Evolutionary conservation across 1,140 invertebrate species (phyloP).

Genomic region (Drepana arcuata): DNA sequence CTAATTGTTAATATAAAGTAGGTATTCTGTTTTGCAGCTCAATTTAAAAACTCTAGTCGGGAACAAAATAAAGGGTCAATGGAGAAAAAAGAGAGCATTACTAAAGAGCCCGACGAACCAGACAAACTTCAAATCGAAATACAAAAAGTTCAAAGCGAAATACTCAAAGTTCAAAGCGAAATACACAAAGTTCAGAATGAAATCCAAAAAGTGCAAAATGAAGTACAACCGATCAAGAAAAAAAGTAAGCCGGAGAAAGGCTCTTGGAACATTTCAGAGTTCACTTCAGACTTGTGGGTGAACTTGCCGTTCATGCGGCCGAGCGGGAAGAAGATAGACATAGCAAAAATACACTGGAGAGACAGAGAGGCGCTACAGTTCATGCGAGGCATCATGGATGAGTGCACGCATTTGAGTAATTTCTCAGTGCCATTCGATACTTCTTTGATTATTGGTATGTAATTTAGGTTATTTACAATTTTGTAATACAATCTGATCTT

Average conservation of each 20-base stretch:
- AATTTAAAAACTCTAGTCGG: no score
- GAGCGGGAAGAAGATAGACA: slow-evolving; percentile 63
- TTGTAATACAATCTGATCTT: no score
- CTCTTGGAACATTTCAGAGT: slow-evolving; percentile 51
- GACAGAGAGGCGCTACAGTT: slow-evolving; percentile 89
- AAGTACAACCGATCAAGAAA: background rate
- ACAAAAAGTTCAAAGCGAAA: background rate
- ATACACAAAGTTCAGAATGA: background rate
- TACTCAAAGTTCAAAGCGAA: background rate
- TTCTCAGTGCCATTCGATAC: slow-evolving; percentile 91
- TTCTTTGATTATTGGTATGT: slow-evolving; percentile 81
- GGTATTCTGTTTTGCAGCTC: no score
- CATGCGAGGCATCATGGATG: slow-evolving; percentile 98
- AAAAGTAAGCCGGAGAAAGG: slow-evolving; percentile 19
- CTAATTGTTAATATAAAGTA: no score
- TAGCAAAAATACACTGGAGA: slow-evolving; percentile 74
- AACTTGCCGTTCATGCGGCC: slow-evolving; percentile 50
- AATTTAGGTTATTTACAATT: no score
- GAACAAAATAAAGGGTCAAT: slow-evolving; percentile 1
- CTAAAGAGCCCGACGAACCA: background rate
- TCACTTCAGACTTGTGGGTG: slow-evolving; percentile 49
- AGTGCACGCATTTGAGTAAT: slow-evolving; percentile 96
- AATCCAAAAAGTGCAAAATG: slow-evolving; percentile 5
- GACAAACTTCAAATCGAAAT: background rate
- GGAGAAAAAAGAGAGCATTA: slow-evolving; percentile 2